Conservation (phyloP, 2,797 vertebrate genomes). For the Epinephelus malabaricus region DNA sequence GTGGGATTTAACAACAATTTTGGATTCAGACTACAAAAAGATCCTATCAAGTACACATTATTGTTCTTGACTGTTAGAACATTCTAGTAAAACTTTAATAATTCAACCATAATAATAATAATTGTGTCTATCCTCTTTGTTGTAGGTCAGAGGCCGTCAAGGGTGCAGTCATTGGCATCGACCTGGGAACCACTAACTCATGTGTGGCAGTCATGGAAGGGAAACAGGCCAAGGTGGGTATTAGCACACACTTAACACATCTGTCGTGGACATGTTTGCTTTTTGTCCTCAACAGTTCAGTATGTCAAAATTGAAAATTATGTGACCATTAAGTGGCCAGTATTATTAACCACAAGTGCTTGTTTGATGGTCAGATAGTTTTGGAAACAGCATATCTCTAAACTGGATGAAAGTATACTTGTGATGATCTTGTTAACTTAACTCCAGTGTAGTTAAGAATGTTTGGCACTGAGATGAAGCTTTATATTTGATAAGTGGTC, state of each 20-base stretch:
- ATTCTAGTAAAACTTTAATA: background rate
- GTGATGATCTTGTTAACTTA: background rate
- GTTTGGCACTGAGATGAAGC: conserved; percentile 1
- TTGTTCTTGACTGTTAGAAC: background rate
- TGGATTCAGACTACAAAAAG: background rate
- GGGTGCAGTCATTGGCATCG: conserved; percentile 96
- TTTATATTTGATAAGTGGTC: background rate
- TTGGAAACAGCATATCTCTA: background rate
- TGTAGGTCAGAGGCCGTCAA: conserved; percentile 96
- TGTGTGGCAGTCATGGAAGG: conserved; percentile 99
- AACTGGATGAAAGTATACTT: background rate
- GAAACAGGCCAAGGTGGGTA: conserved; percentile 95
- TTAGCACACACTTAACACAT: background rate
- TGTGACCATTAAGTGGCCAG: background rate
- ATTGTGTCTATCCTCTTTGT: conserved; percentile 1
- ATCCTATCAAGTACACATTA: background rate
- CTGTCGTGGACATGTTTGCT: background rate
- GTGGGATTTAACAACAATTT: too few species aligned
- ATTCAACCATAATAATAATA: background rate
- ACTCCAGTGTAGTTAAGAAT: background rate
- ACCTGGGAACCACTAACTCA: conserved; percentile 98
- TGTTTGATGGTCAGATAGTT: background rate
- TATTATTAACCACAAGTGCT: background rate
- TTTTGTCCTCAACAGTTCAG: background rate
- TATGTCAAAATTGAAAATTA: background rate